Evolutionary conservation across 2,888 invertebrate genomes (phyloP).

Genomic region (Artemia sinica): DNA sequence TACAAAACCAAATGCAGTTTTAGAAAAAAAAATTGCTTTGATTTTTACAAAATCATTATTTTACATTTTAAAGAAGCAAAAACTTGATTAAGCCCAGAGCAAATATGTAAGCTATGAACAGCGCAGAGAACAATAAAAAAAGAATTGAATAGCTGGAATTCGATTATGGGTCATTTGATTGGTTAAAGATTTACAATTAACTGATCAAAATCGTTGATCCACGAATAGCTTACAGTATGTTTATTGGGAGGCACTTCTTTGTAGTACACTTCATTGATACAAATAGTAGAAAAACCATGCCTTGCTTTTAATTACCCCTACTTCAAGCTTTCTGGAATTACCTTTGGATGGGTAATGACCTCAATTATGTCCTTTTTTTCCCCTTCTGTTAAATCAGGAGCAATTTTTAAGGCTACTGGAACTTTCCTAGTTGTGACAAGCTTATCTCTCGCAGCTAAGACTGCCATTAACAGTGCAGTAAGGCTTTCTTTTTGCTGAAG

Average conservation of each 20-base stretch:
- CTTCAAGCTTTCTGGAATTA: constrained; percentile 24
- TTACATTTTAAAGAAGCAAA: too few species aligned
- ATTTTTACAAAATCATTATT: too few species aligned
- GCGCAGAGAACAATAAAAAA: too few species aligned
- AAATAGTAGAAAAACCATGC: background rate
- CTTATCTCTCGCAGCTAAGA: constrained; percentile 43
- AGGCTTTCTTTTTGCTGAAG: constrained; percentile 62
- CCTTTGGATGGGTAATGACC: constrained; percentile 36
- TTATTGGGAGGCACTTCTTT: background rate
- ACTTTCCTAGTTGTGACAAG: constrained; percentile 39
- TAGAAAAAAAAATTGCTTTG: too few species aligned
- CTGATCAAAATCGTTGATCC: background rate
- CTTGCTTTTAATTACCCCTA: constrained; percentile 11
- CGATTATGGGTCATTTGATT: background rate
- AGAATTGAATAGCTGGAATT: background rate
- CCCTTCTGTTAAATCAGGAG: constrained; percentile 62
- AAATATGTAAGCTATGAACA: too few species aligned
- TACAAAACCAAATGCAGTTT: too few species aligned
- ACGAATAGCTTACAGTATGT: background rate
- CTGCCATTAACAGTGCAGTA: constrained; percentile 44
- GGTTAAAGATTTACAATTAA: constrained; percentile 5
- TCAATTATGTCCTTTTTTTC: constrained; percentile 65
- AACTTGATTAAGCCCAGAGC: too few species aligned
- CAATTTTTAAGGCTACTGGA: constrained; percentile 78
- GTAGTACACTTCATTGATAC: background rate